phyloP scores from a whole-genome alignment of 2,797 vertebrate genomes.

The Pteronotus mesoamericanus region DNA sequence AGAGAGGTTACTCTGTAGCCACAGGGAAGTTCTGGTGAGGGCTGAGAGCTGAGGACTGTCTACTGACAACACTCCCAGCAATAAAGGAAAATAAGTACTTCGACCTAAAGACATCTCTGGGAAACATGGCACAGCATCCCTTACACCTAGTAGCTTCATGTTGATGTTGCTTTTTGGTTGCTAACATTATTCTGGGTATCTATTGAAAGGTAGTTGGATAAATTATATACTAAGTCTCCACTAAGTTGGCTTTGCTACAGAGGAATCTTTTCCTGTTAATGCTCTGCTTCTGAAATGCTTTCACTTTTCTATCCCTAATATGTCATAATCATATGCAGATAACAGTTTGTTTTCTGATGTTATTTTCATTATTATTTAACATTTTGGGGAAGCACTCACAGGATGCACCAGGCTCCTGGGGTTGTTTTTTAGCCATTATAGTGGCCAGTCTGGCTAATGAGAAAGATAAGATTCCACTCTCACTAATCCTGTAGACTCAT shows the following conservation, averaged over 20 bases:
- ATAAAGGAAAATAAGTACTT: neutral
- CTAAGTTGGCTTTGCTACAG: neutral
- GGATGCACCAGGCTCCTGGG: neutral
- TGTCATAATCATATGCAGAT: neutral
- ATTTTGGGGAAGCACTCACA: neutral
- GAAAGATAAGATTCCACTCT: neutral
- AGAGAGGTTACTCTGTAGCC: neutral
- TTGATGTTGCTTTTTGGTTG: neutral
- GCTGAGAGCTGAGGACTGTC: neutral
- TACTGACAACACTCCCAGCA: neutral
- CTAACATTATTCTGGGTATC: neutral
- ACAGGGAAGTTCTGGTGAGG: neutral
- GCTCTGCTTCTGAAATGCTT: neutral
- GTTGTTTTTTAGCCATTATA: neutral
- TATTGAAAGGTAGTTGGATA: neutral
- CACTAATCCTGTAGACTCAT: constrained; percentile 24
- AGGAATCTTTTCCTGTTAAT: neutral
- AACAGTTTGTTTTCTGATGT: neutral
- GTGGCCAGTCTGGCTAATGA: neutral
- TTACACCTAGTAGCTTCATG: neutral
- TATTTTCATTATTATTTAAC: neutral
- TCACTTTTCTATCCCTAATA: neutral
- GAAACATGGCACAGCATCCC: neutral
- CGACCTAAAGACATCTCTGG: neutral
- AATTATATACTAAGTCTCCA: neutral